Base-by-base conservation (phyloP, 2,888 invertebrate genomes). In the Dascillus cervinus region DNA sequence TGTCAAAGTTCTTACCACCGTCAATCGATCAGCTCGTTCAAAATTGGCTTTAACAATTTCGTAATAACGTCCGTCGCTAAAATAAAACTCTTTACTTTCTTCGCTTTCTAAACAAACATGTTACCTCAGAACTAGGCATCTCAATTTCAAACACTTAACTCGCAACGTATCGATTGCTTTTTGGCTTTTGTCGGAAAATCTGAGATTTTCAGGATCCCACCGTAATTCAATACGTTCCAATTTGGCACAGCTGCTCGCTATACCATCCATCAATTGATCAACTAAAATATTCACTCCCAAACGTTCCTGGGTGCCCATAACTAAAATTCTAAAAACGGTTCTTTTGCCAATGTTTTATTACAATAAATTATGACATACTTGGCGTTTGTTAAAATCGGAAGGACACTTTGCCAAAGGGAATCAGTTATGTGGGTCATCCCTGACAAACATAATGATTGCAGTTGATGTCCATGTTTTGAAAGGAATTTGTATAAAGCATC, bases 41-140 rank as follows among this genome's bases (percentile, higher is more conserved):
- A 97, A 99, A 69, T 99, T 99, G 0, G 97, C 97, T 65, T 97
- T 95, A 17, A 96, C 96, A 47, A 97, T 86, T 68, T 98, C 98
- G 62, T 96, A 99, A 67, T 99, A 99, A 37, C 97, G 86, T 1
- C 98, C 98, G 63, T 99, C 98, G 58, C 95, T 90, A 66, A 26
- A 69, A 70, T 41, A 43, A 22, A 28, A 13, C 3, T n/a, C n/a
- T n/a, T n/a, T n/a, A n/a, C n/a, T 12, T 12, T 24, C 40, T 41
- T 39, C 44, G 32, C 22, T 4, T 26, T 17, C 22, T 3, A 15
- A 29, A 17, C 17, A 17, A 17, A 6, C 17, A 17, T 17, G 58
- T 65, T 62, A 90, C 89, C 88, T 94, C 22, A 99, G 73, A 9
- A 92, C 91, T 43, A 98, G 77, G 52, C 95, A 94, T 47, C 83